These are phyloP conservation scores for Heliconius eleuchia DNA, from an alignment of 1,140 invertebrate species.

Conservation along the genomic window DNA sequence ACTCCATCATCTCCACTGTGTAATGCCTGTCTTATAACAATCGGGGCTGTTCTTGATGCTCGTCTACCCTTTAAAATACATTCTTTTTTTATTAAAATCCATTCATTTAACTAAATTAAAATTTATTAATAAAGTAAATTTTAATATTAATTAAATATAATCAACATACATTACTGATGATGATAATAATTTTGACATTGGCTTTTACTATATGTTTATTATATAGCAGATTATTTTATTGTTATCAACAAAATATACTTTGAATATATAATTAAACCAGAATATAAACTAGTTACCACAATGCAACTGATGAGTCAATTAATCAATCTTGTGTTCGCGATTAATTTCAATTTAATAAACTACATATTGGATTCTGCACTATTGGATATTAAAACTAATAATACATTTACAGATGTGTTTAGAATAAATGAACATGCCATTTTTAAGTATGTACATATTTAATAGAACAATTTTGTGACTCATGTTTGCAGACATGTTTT, in stretches of 20 bases:
- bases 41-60: conserved; percentile 79
- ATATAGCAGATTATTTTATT: too few species aligned
- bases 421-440: neutral
- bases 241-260: too few species aligned
- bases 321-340: too few species aligned
- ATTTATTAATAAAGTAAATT: too few species aligned
- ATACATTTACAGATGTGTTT: neutral
- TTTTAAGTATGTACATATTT: neutral
- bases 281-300: too few species aligned
- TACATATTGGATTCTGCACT: too few species aligned
- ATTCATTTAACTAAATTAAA: neutral
- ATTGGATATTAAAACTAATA: neutral
- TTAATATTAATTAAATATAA: neutral
- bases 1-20: conserved; percentile 82
- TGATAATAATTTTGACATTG: too few species aligned
- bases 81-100: neutral
- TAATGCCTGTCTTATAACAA: conserved; percentile 83
- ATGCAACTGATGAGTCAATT: too few species aligned
- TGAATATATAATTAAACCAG: too few species aligned
- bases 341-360: too few species aligned
- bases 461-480: neutral
- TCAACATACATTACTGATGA: too few species aligned
- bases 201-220: too few species aligned
- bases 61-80: conserved; percentile 56
- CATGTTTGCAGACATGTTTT: neutral